Conservation (phyloP, 2,113 vertebrate species). For the Cebus imitator region DNA sequence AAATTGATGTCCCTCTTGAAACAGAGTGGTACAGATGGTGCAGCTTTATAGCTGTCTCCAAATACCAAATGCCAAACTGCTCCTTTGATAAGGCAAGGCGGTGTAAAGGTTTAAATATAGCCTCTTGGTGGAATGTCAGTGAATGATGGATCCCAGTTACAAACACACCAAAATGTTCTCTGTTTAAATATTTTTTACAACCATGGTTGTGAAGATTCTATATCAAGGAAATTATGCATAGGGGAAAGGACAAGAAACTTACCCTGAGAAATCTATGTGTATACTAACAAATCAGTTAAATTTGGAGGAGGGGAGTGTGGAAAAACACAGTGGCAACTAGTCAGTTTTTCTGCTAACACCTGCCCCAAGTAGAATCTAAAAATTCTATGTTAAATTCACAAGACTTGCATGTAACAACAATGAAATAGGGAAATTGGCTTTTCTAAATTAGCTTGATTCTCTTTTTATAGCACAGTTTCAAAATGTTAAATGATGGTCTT, state of each 20-base stretch:
- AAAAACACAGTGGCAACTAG: neutral
- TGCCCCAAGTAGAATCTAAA: neutral
- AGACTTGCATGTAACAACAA: neutral
- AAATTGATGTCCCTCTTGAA: constrained; percentile 84
- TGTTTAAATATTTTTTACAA: constrained; percentile 74
- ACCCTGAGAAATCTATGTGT: constrained; percentile 45
- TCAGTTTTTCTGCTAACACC: neutral
- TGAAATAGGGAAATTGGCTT: neutral
- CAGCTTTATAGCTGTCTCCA: constrained; percentile 78
- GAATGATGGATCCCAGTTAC: constrained; percentile 61
- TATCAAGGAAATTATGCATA: constrained; percentile 49
- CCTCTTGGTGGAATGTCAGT: constrained; percentile 61
- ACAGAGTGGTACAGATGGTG: constrained; percentile 80
- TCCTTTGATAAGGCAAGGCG: constrained; percentile 72
- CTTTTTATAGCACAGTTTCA: neutral
- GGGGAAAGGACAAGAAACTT: constrained; percentile 31
- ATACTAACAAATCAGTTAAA: constrained; percentile 44
- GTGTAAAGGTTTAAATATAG: constrained; percentile 74
- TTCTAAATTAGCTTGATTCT: neutral
- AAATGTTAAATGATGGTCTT: neutral
- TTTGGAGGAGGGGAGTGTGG: neutral
- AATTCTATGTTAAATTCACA: neutral
- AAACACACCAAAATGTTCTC: constrained; percentile 58
- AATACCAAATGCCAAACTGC: constrained; percentile 79
- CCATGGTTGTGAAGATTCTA: constrained; percentile 63